Base-by-base conservation (phyloP, 2,797 vertebrate genomes). In the Adrianichthys oophorus region DNA sequence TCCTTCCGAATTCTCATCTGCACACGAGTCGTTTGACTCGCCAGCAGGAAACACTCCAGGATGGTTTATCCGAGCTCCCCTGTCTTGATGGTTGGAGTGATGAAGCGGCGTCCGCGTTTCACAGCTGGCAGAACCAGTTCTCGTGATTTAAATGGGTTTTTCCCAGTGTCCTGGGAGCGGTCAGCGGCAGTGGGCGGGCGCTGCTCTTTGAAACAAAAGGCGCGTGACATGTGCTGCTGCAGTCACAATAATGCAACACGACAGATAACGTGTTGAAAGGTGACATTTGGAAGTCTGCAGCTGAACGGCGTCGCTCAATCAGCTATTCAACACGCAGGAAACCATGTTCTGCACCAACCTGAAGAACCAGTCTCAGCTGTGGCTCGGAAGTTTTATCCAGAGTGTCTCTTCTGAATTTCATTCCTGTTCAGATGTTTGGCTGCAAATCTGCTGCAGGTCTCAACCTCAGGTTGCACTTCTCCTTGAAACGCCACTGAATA, bases 191-290 rank as follows among this genome's bases (percentile, higher is more conserved):
- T 41, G 21, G 37, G 4, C 41, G 16, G 48, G 71, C 5, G 29
- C 55, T 71, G 70, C 62, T 77, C 56, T 83, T 42, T 15, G 70
- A 49, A 52, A 72, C 52, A 74, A 65, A 68, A 57, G 59, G 56
- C 43, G 5, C 41, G 53, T 29, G 47, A 47, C 32, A 3, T 42
- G 47, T 59, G 70, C 61, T 46, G 52, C 16, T 53, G 21, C 8
- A 63, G 55, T 52, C 43, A 37, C 23, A 58, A 54, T 59, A 49
- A 29, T 21, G 40, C 16, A 16, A 26, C 47, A 40, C 18, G 32
- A 14, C 7, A 41, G 45, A 15, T 26, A 10, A 5, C 10, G 21
- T 41, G 13, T 49, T 40, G 13, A 24, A 48, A 19, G 17, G 40
- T 19, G 47, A 10, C 37, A 10, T 32, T 32, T 10, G 29, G 29